Conservation (phyloP, 2,113 vertebrate genomes). For the Stictonetta naevosa region DNA sequence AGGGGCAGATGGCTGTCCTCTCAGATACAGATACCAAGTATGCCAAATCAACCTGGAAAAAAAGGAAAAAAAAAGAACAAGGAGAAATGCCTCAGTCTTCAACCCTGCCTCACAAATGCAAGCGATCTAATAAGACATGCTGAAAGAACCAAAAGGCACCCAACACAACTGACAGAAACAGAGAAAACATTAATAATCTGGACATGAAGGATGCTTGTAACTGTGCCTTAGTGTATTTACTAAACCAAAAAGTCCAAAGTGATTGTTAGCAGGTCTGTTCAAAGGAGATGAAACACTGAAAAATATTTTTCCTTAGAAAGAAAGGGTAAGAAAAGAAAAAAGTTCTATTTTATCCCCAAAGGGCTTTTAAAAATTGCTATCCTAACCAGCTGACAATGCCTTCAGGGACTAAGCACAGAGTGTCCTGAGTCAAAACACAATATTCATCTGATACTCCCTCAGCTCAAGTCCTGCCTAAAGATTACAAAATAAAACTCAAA, state of each 20-base stretch:
- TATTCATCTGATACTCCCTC: background rate
- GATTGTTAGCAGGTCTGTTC: background rate
- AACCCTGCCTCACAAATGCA: background rate
- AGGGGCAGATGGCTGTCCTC: slow-evolving; percentile 47
- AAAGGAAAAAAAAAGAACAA: background rate
- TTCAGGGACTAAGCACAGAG: background rate
- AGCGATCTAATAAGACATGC: background rate
- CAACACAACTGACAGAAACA: background rate
- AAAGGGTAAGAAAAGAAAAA: background rate
- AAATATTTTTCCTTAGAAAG: background rate
- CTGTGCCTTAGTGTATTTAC: background rate
- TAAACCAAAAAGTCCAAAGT: background rate
- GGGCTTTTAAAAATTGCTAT: background rate
- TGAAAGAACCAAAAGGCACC: background rate
- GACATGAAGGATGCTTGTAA: background rate
- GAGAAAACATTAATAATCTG: background rate
- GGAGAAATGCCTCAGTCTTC: background rate
- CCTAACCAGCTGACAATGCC: background rate
- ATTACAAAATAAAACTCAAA: background rate
- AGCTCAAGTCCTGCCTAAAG: background rate
- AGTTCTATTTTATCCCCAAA: background rate
- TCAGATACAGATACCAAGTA: slow-evolving; percentile 1
- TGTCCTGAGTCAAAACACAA: background rate
- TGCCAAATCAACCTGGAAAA: background rate
- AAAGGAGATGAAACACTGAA: background rate